These are phyloP conservation scores for Chloroclysta siterata DNA, from an alignment of 2,888 invertebrate genomes.

Conservation along the genomic window DNA sequence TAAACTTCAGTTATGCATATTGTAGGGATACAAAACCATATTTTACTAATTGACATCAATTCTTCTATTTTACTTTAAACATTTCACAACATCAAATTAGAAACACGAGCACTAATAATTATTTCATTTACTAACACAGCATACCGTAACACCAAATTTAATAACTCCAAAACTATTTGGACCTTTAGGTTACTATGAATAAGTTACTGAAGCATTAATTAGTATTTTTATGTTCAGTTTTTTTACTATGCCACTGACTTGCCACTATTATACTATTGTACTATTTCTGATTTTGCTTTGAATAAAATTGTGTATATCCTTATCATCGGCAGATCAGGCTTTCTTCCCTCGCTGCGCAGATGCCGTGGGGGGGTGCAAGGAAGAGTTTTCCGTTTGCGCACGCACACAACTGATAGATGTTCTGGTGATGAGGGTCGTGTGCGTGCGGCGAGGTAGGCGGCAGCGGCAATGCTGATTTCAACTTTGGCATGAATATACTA, in stretches of 20 bases:
- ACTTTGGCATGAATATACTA: conserved; percentile 87
- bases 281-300: too few species aligned
- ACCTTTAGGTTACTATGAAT: conserved; percentile 7
- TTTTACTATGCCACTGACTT: background rate
- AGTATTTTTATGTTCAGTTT: background rate
- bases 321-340: conserved; percentile 82
- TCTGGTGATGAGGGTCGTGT: conserved; percentile 85
- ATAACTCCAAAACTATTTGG: conserved; percentile 1
- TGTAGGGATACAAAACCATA: conserved; percentile 3
- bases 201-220: conserved; percentile 10
- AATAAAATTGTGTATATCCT: background rate
- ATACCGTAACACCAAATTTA: background rate
- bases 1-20: conserved; percentile 4
- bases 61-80: conserved; percentile 28
- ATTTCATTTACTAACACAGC: background rate
- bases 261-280: conserved; percentile 8
- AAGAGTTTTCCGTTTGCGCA: conserved; percentile 96
- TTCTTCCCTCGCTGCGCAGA: conserved; percentile 87
- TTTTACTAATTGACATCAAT: conserved; percentile 27
- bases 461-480: conserved; percentile 86
- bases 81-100: conserved; percentile 44
- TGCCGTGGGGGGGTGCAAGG: conserved; percentile 92
- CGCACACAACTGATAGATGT: conserved; percentile 95
- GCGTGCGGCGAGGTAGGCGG: conserved; percentile 77
- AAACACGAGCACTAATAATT: conserved; percentile 13